Evolutionary conservation across 2,113 vertebrate species (phyloP), one percentile per base, ranked within the genome.

Genomic region (Pituophis catenifer): DNA sequence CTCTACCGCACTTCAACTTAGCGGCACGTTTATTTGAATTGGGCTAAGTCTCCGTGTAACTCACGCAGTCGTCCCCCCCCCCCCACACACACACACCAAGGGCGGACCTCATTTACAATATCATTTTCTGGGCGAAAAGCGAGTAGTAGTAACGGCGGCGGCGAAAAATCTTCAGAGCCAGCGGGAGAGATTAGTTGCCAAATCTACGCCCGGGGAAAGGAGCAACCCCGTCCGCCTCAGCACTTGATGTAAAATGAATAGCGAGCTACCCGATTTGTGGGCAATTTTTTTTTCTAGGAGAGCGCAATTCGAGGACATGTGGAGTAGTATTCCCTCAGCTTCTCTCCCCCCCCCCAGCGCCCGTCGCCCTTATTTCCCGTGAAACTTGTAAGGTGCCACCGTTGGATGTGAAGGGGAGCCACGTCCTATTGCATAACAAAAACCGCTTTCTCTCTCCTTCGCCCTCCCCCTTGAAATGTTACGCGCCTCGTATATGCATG

Each of bases 351-450:
- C 65, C 93, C 53, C 90, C 62, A 62, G 29, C 54, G 54, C 89
- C 70, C 4, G 24, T 3, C 15, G 54, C 89, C 70, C 4, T 59
- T 3, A 9, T 88, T 94, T 75, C 29, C 57, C 94, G 1, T 6
- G 0, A 95, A 97, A 97, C 95, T 97, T 97, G 54, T 0, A 17
- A 95, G 58, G 91, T 15, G 95, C 95, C 1, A 50, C 29, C 9
- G 94, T 95, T 70, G 0, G 91, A 52, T 90, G 94, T 0, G 24
- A 62, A 94, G 91, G 94, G 75, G 94, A 94, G 95, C 95, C 95
- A 59, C 15, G 13, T 23, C 1, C 95, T 88, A 95, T 96, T 97
- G 96, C 96, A 91, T 96, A 97, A 97, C 96, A 55, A 85, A 52
- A 62, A n/a, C 26, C 81, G 81, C 70, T 90, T 33, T 44, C 70